phyloP scores from a whole-genome alignment of 1,140 invertebrate species.

The Drosophila ohnishii region DNA sequence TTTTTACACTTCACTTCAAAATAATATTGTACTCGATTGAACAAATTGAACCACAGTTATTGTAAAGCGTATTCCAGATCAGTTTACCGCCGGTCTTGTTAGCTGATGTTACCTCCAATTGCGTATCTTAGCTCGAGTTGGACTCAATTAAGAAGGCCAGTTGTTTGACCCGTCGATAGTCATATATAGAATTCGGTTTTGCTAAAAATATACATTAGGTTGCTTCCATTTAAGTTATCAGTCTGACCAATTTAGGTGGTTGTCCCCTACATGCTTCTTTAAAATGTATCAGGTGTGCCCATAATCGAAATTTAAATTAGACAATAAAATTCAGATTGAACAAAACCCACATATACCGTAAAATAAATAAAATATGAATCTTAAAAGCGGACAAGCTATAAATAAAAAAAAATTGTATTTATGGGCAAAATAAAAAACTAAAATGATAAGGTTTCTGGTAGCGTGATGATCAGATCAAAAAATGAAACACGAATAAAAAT shows the following conservation, averaged over 20 bases:
- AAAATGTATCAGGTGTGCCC: background rate
- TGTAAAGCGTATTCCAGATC: background rate
- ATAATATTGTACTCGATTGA: background rate
- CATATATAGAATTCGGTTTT: background rate
- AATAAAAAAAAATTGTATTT: background rate
- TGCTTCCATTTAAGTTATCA: constrained; percentile 1
- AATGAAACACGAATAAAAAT: constrained; percentile 13
- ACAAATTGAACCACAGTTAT: too few species aligned
- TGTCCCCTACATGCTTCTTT: background rate
- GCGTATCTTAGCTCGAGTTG: background rate
- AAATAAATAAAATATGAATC: background rate
- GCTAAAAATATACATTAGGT: background rate
- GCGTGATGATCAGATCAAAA: constrained; percentile 7
- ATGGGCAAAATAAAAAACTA: constrained; percentile 3
- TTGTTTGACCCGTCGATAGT: constrained; percentile 6
- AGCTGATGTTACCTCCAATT: background rate
- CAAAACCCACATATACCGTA: background rate
- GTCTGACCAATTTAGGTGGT: constrained; percentile 9
- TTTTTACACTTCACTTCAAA: background rate
- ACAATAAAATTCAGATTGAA: background rate
- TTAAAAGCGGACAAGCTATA: background rate
- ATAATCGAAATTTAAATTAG: background rate
- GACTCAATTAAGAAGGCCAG: constrained; percentile 19
- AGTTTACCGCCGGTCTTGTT: too few species aligned
- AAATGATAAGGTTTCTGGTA: background rate